Evolutionary conservation across 2,888 invertebrate species (phyloP).

Genomic region (Zaprionus bogoriensis): DNA sequence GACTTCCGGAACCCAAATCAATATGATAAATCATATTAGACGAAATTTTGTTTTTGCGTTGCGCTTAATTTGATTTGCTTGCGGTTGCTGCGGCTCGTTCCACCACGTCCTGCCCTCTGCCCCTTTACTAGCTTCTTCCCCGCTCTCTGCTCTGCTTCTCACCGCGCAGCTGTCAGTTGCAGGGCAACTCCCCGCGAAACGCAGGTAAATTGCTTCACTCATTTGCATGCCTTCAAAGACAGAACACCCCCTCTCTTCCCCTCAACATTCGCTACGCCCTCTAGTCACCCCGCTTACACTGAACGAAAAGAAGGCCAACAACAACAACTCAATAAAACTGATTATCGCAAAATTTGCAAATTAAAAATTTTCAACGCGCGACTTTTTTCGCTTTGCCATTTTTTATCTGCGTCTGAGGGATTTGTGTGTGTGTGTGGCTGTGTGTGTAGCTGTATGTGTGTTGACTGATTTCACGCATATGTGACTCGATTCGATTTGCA

Average conservation of each 20-base stretch:
- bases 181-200: conserved; percentile 10
- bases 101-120: background rate
- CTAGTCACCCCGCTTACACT: background rate
- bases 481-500: conserved; percentile 74
- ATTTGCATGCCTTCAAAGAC: conserved; percentile 51
- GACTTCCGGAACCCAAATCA: conserved; percentile 32
- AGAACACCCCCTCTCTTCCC: background rate
- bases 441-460: conserved; percentile 7
- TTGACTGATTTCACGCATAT: conserved; percentile 74
- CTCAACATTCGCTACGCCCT: background rate
- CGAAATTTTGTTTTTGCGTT: conserved; percentile 41
- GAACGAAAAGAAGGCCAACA: conserved; percentile 2
- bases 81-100: background rate
- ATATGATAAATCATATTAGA: conserved; percentile 50
- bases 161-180: conserved; percentile 46
- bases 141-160: background rate
- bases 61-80: conserved; percentile 48
- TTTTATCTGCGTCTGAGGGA: too few species aligned
- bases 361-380: conserved; percentile 53
- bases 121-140: background rate
- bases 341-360: conserved; percentile 69
- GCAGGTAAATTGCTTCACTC: conserved; percentile 55
- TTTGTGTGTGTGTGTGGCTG: background rate
- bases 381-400: background rate
- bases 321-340: conserved; percentile 68